Conservation (phyloP, 2,888 invertebrate genomes). For the Epinotia demarniana region DNA sequence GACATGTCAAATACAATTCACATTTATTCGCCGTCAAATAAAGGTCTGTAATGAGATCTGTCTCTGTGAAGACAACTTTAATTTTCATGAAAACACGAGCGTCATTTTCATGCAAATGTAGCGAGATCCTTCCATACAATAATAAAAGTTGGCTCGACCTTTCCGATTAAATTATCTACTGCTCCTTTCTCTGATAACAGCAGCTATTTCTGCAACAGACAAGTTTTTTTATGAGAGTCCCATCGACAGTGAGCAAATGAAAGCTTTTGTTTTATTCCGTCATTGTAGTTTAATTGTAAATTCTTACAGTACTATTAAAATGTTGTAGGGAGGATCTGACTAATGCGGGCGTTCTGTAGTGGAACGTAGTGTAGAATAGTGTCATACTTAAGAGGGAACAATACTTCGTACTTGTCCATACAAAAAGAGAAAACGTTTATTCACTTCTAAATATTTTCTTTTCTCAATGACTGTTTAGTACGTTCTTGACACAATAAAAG, state of each 20-base stretch:
- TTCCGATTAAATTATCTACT: conserved; percentile 41
- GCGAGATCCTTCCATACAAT: conserved; percentile 23
- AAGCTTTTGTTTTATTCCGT: not conserved
- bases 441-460: too few species aligned
- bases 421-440: too few species aligned
- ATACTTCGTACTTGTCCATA: too few species aligned
- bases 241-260: not conserved
- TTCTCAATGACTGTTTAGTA: too few species aligned
- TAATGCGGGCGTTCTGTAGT: too few species aligned
- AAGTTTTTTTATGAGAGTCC: conserved; percentile 17
- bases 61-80: conserved; percentile 30
- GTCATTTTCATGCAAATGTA: conserved; percentile 38
- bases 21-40: not conserved
- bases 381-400: not conserved
- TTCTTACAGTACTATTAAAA: too few species aligned
- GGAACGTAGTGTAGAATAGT: too few species aligned
- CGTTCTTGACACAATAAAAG: too few species aligned
- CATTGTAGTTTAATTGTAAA: not conserved
- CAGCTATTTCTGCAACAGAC: conserved; percentile 32
- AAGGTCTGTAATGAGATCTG: conserved; percentile 24
- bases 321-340: too few species aligned
- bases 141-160: conserved; percentile 40
- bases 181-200: conserved; percentile 32
- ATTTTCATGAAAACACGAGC: conserved; percentile 34
- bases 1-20: not conserved